These are phyloP conservation scores for Lobophora halterata DNA, from an alignment of 2,888 invertebrate species.

Conservation along the genomic window DNA sequence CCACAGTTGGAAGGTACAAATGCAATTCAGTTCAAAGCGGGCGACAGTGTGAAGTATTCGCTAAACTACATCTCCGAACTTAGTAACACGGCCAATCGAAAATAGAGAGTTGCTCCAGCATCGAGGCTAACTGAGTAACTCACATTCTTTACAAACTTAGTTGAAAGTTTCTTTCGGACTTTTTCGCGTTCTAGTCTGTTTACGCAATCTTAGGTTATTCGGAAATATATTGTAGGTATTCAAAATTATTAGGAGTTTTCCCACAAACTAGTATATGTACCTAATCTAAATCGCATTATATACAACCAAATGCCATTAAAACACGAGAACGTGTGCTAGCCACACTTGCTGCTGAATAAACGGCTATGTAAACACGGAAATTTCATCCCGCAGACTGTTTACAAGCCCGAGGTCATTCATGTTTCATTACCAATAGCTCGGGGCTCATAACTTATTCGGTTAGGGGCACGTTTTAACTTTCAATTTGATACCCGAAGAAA, in stretches of 20 bases:
- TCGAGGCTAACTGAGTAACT: slow-evolving; percentile 71
- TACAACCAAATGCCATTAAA: too few species aligned
- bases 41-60: slow-evolving; percentile 59
- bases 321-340: slow-evolving; percentile 2
- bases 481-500: slow-evolving; percentile 69
- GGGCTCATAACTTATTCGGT: slow-evolving; percentile 75
- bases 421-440: slow-evolving; percentile 76
- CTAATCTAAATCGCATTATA: too few species aligned
- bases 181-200: slow-evolving; percentile 62
- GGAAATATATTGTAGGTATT: slow-evolving; percentile 24
- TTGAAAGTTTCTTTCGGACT: slow-evolving; percentile 56
- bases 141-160: slow-evolving; percentile 70
- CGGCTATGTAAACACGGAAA: slow-evolving; percentile 60
- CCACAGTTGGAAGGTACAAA: slow-evolving; percentile 55
- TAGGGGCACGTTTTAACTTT: slow-evolving; percentile 74
- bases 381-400: slow-evolving; percentile 58
- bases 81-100: slow-evolving; percentile 76
- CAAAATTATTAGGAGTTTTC: too few species aligned
- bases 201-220: slow-evolving; percentile 42
- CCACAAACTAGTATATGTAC: too few species aligned
- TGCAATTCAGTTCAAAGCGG: slow-evolving; percentile 59
- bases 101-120: slow-evolving; percentile 70
- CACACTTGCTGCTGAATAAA: slow-evolving; percentile 52
- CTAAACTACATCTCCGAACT: slow-evolving; percentile 71
- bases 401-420: slow-evolving; percentile 69